Evolutionary conservation across 2,888 invertebrate species (phyloP), one percentile per base, ranked within the genome.

Genomic region (Automeris io): DNA sequence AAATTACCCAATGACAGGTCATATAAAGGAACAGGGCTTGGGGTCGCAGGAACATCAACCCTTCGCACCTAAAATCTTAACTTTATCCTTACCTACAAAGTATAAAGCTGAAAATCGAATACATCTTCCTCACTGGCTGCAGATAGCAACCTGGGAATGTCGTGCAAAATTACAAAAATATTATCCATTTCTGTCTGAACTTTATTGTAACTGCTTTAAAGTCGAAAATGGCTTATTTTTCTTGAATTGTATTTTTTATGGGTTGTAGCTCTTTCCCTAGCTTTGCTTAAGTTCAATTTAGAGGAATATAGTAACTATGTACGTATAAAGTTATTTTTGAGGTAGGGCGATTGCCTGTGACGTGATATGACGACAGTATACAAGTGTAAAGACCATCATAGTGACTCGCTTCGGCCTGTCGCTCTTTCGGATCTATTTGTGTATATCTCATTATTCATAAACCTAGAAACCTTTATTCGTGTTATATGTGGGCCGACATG

Each of bases 1-100:
- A 41, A 53, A 43, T 44, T 35, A 48, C 49, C 53, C 49, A 51
- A 49, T 49, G 40, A 47, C 43, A 29, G 29, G 29, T 29, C 29
- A 29, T 5, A 16, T 29, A 13, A 29, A 16, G 16, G 16, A 29
- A 29, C 13, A 29, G 29, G 29, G 29, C 29, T 29, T 29, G 29
- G 29, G 29, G 16, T 16, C 2, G 16, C 8, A 29, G 16, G 16
- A 16, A 29, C 4, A 3, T 4, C 0, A 1, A 16, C 5, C 5
- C 2, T 8, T 5, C 13, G 2, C 8, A 2, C 8, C 29, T 16
- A 16, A 9, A n/a, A 6, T 29, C 19, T 19, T 19, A n/a, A 3
- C 13, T n/a, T 16, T 16, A 16, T n/a, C 16, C 29, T 16, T 29
- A 29, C n/a, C 16, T 16, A 5, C 13, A 13, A 1, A 9, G 1